Evolutionary conservation across 2,113 vertebrate genomes (phyloP).

Genomic region (Danionella cerebrum): DNA sequence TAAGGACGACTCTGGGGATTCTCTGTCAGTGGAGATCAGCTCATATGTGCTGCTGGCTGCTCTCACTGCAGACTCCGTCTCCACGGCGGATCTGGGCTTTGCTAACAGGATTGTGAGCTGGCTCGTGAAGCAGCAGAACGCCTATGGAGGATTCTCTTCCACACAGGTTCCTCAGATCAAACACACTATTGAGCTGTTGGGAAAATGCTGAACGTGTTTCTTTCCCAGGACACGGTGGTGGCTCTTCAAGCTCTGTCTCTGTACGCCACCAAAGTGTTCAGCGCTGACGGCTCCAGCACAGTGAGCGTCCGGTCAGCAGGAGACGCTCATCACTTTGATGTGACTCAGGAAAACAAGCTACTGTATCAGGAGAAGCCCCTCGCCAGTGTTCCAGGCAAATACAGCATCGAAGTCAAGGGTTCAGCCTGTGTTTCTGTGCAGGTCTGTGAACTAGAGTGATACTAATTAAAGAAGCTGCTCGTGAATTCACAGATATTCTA

Average conservation of each 20-base stretch:
- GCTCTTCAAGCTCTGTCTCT: conserved; percentile 58
- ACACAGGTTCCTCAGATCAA: conserved; percentile 57
- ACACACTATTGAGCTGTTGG: neutral
- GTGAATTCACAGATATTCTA: no score
- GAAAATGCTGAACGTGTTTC: neutral
- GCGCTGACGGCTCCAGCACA: conserved; percentile 43
- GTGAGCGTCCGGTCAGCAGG: conserved; percentile 49
- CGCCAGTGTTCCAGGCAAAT: conserved; percentile 57
- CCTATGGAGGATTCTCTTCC: conserved; percentile 66
- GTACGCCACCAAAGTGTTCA: conserved; percentile 57
- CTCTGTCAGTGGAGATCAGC: conserved; percentile 57
- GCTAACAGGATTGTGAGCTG: conserved; percentile 58
- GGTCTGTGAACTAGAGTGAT: conserved; percentile 43
- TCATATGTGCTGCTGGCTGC: conserved; percentile 53
- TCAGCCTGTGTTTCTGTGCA: conserved; percentile 65
- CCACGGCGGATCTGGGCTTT: conserved; percentile 47
- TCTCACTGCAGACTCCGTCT: conserved; percentile 35
- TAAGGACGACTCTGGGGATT: conserved; percentile 18
- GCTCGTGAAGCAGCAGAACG: conserved; percentile 64
- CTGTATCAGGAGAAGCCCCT: conserved; percentile 70
- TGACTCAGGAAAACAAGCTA: conserved; percentile 69
- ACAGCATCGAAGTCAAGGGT: conserved; percentile 51
- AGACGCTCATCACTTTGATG: conserved; percentile 56
- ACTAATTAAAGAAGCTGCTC: neutral
- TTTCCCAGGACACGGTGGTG: conserved; percentile 61